Percentiles rank a stretch among this genome's conserved stretches.
Conservation (phyloP, 2,113 vertebrate genomes). For the Coturnix japonica region DNA sequence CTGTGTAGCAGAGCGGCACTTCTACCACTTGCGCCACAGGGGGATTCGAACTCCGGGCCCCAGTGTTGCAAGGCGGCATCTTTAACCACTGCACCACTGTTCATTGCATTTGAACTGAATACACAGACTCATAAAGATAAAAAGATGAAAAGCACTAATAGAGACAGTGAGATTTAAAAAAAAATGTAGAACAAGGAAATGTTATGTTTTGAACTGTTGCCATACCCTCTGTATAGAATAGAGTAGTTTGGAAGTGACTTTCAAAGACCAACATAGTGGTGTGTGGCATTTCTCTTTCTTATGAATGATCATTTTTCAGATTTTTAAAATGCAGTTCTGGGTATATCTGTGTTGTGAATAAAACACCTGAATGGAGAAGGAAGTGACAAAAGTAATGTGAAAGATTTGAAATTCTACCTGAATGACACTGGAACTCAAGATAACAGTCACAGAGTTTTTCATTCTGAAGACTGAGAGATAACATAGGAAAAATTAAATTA, state of each 20-base stretch:
- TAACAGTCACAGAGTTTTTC: not conserved
- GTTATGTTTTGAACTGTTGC: not conserved
- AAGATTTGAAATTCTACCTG: not conserved
- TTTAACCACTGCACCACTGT: too few species aligned
- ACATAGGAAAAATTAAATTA: not conserved
- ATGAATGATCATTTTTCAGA: not conserved
- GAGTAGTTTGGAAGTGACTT: not conserved
- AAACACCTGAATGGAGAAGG: not conserved
- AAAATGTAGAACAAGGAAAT: not conserved
- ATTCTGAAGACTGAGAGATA: not conserved
- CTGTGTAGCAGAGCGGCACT: too few species aligned
- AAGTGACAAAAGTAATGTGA: not conserved
- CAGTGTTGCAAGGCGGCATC: too few species aligned
- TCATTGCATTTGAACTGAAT: not conserved
- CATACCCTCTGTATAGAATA: too few species aligned
- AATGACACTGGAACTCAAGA: not conserved
- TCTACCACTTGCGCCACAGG: too few species aligned
- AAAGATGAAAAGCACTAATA: not conserved
- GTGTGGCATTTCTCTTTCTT: fast-evolving
- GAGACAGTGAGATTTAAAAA: not conserved
- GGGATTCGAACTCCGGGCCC: too few species aligned
- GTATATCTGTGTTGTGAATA: not conserved
- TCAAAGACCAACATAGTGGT: not conserved
- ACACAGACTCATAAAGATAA: not conserved
- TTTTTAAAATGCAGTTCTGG: not conserved